Base-by-base conservation (phyloP, 2,113 vertebrate species). In the Nothocercus julius region DNA sequence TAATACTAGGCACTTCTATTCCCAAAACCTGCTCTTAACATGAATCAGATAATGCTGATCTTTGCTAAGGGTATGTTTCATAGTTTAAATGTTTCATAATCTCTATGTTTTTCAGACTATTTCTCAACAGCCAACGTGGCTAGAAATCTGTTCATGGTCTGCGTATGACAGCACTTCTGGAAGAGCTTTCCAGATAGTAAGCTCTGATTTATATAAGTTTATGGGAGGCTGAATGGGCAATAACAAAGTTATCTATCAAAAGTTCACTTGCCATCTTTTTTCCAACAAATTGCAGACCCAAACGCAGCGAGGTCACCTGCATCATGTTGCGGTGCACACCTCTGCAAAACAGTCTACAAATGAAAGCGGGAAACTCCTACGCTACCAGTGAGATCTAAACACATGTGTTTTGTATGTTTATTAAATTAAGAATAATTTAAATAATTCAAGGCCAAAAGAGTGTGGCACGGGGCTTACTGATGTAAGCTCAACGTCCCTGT, bases 401-500 rank as follows among this genome's bases (percentile, higher is more conserved):
- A 49, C n/a, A 56, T 59, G 79, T 24, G 16, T 17, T 79, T 70
- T 67, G 28, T 36, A 3, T 53, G 73, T 44, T 82, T 79, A 69
- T 62, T 87, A 62, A 72, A 77, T 66, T 68, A 17, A 36, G 84
- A 85, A 59, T 27, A 0, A 40, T 59, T 64, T 22, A 9, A 70
- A 80, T 76, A 53, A 82, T 69, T 69, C 72, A 86, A 85, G 36
- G 51, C 13, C 56, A 85, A 74, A 82, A 79, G 20, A 51, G 25
- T 22, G 8, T 92, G 47, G 32, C 16, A 38, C 36, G 27, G 15
- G 22, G n/a, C 64, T 80, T 80, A 91, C 53, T 53, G 32, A 62
- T 70, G 64, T 21, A 85, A 91, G 19, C 13, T 47, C 7, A 61
- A 59, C 69, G 76, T 87, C 79, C 73, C 67, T 22, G 45, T 76